Percentiles rank a stretch among this genome's conserved stretches.
These are phyloP conservation scores for Hozukius guyotensis DNA, from an alignment of 2,797 vertebrate species.

Conservation along the genomic window DNA sequence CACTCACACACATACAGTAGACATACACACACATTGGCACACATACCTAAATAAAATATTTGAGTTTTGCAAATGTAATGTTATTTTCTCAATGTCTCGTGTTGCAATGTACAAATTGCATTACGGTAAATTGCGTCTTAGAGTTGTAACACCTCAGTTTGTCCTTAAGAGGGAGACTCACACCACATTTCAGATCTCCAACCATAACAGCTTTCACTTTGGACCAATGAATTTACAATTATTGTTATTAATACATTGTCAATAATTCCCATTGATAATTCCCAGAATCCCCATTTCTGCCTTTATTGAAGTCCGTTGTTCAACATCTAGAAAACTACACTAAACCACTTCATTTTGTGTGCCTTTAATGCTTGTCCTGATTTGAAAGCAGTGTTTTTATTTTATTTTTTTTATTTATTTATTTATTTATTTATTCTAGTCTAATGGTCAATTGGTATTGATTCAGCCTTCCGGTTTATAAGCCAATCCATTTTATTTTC, in stretches of 20 bases:
- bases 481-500: slow-evolving; percentile 57
- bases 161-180: slow-evolving; percentile 68
- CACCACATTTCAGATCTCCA: slow-evolving; percentile 27
- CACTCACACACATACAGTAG: background rate
- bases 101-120: background rate
- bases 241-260: background rate
- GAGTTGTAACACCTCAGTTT: slow-evolving; percentile 35
- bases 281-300: background rate
- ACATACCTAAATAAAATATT: background rate
- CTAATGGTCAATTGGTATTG: slow-evolving; percentile 47
- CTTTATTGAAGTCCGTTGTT: background rate
- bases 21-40: background rate
- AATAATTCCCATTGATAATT: background rate
- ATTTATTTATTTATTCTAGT: background rate
- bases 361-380: background rate
- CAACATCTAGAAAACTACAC: background rate
- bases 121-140: background rate
- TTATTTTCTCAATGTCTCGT: background rate
- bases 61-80: background rate
- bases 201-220: background rate
- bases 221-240: background rate
- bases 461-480: slow-evolving; percentile 41
- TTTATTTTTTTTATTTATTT: background rate
- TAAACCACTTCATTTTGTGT: background rate
- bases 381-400: slow-evolving; percentile 2